Conservation (phyloP, 2,797 vertebrate species). For the Tapirus indicus region DNA sequence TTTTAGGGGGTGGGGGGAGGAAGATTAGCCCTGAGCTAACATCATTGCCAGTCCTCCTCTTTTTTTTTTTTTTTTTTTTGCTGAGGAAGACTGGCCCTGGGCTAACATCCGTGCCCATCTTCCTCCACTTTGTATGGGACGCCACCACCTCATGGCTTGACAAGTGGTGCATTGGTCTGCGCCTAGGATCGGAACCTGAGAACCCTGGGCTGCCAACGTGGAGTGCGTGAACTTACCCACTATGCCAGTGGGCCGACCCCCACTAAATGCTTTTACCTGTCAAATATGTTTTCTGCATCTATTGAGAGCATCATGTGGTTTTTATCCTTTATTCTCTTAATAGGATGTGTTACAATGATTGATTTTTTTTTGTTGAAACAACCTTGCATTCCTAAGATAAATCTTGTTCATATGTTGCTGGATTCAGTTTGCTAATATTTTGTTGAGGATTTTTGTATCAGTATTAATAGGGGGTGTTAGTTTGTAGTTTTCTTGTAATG, state of each 20-base stretch:
- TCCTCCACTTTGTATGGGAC: too few relatives aligned
- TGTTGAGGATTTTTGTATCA: background rate
- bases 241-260: too few relatives aligned
- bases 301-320: background rate
- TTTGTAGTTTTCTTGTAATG: background rate
- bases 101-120: too few relatives aligned
- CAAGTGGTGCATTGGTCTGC: too few relatives aligned
- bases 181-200: too few relatives aligned
- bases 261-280: background rate
- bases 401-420: background rate
- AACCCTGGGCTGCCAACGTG: too few relatives aligned
- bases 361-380: background rate
- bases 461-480: background rate
- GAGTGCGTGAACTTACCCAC: too few relatives aligned
- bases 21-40: too few relatives aligned
- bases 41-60: too few relatives aligned
- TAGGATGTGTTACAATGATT: background rate
- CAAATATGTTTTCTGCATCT: background rate
- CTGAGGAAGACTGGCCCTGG: too few relatives aligned
- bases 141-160: too few relatives aligned
- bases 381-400: background rate
- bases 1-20: background rate
- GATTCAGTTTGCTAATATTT: background rate
- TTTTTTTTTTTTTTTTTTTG: too few relatives aligned
- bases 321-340: constrained; percentile 11